Percentiles rank a stretch among this genome's conserved stretches.
These are phyloP conservation scores for Molothrus aeneus DNA, from an alignment of 2,797 vertebrate genomes.

Conservation along the genomic window DNA sequence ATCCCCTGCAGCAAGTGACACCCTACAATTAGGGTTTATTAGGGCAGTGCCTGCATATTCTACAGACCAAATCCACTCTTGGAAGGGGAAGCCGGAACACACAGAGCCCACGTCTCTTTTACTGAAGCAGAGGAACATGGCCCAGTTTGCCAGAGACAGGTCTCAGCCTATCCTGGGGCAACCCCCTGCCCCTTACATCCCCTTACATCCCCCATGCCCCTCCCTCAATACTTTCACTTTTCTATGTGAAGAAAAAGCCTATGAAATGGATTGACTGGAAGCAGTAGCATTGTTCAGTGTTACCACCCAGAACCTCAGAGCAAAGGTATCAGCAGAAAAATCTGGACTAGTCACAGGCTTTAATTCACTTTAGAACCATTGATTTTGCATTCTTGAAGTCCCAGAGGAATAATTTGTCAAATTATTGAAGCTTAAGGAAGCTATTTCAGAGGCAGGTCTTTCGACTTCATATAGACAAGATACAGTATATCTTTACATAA, in stretches of 20 bases:
- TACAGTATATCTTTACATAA: background rate
- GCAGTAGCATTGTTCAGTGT: background rate
- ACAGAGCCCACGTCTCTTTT: background rate
- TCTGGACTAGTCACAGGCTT: background rate
- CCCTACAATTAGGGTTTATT: background rate
- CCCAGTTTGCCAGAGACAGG: background rate
- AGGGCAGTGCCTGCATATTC: background rate
- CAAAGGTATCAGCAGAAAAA: background rate
- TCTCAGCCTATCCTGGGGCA: background rate
- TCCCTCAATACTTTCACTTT: background rate
- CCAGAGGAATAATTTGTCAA: background rate
- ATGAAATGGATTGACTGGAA: background rate
- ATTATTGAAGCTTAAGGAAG: background rate
- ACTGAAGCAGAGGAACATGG: background rate
- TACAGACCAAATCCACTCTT: background rate
- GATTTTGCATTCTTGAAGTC: background rate
- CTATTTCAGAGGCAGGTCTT: background rate
- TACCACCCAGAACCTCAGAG: background rate
- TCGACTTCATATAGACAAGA: background rate
- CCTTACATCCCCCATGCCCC: no score
- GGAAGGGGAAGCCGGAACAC: background rate
- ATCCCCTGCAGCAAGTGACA: background rate
- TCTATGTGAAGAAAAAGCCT: no score
- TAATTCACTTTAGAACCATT: background rate
- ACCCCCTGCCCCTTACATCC: accelerated